Evolutionary conservation across 2,888 invertebrate species (phyloP).

Genomic region (Brachyptera risi): DNA sequence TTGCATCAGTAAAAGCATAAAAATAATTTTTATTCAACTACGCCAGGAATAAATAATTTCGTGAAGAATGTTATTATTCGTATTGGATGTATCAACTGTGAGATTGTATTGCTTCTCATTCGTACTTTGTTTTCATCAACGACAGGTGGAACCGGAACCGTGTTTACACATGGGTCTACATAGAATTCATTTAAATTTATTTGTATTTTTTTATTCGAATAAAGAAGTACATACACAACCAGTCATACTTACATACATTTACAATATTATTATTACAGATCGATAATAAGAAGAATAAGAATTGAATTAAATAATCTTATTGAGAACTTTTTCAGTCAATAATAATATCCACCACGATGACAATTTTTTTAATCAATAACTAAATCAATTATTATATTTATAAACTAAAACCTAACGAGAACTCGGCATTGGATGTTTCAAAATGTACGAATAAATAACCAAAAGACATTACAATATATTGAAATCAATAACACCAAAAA

Average conservation of each 20-base stretch:
- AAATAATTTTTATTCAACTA: too few relatives aligned
- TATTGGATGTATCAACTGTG: too few relatives aligned
- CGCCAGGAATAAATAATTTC: too few relatives aligned
- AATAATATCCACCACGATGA: conserved; percentile 5
- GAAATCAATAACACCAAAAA: too few relatives aligned
- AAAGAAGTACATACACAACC: conserved; percentile 20
- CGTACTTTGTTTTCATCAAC: not conserved
- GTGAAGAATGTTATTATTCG: too few relatives aligned
- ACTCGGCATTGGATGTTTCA: too few relatives aligned
- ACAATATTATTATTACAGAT: not conserved
- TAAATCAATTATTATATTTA: not conserved
- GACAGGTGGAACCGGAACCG: not conserved
- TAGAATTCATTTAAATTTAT: not conserved
- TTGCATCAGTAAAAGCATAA: too few relatives aligned
- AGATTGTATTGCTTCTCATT: too few relatives aligned
- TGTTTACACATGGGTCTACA: not conserved
- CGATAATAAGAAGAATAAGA: not conserved
- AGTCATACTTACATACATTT: conserved; percentile 15
- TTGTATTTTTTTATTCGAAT: conserved; percentile 31
- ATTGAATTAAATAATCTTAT: not conserved
- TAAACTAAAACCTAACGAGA: conserved; percentile 13
- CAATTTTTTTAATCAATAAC: not conserved
- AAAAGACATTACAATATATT: too few relatives aligned
- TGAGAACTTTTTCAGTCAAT: not conserved
- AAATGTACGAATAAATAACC: too few relatives aligned